Conservation (phyloP, 2,888 invertebrate species). For the Drosophila mettleri region DNA sequence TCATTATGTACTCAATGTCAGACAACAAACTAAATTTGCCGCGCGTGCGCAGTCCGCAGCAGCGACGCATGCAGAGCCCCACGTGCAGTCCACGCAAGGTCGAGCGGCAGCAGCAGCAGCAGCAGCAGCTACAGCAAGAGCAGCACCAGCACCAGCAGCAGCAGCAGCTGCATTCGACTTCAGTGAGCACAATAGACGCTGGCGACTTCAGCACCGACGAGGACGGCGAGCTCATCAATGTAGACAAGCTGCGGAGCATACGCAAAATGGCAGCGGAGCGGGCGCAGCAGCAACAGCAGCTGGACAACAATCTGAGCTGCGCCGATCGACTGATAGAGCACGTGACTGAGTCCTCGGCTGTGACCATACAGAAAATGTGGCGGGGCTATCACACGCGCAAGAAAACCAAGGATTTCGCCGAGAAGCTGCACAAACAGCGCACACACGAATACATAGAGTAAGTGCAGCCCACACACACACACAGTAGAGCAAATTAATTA, state of each 20-base stretch:
- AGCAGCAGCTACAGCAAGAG: constrained; percentile 23
- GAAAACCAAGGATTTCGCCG: constrained; percentile 86
- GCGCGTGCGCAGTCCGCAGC: constrained; percentile 82
- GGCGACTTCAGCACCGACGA: constrained; percentile 86
- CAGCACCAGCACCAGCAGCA: constrained; percentile 28
- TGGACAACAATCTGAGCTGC: constrained; percentile 72
- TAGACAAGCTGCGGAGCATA: constrained; percentile 89
- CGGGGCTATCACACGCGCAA: constrained; percentile 92
- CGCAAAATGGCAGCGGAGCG: constrained; percentile 87
- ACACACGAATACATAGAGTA: constrained; percentile 94
- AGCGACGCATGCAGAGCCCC: constrained; percentile 82
- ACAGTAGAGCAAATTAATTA: constrained; percentile 17
- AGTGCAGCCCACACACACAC: constrained; percentile 79
- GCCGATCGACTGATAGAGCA: constrained; percentile 66
- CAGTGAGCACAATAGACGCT: constrained; percentile 67
- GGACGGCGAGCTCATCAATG: constrained; percentile 88
- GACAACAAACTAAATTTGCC: constrained; percentile 84
- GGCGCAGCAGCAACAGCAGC: constrained; percentile 82
- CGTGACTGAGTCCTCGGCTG: constrained; percentile 87
- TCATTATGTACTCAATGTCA: constrained; percentile 35
- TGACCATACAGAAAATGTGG: constrained; percentile 94
- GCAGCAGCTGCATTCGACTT: constrained; percentile 19
- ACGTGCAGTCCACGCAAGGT: constrained; percentile 83
- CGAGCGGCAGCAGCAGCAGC: constrained; percentile 20
- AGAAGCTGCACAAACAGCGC: constrained; percentile 90